A percentile compares a stretch with the other conserved stretches of the same genome.
Evolutionary conservation across 2,797 vertebrate species (phyloP).

Genomic region (Paguma larvata): DNA sequence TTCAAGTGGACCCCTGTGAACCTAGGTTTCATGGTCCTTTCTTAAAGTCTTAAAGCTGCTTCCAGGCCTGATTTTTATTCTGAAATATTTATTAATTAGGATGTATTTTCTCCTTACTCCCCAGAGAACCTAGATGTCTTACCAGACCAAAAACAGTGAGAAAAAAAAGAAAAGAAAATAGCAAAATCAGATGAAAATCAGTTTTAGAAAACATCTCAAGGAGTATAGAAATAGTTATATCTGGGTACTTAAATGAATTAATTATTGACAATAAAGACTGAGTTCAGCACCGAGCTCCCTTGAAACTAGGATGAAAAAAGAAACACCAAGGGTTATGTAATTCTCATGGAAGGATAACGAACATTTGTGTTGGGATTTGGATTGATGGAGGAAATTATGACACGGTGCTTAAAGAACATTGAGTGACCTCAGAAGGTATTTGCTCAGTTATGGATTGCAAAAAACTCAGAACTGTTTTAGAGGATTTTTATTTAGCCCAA

Average conservation of each 20-base stretch:
- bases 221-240: neutral
- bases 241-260: neutral
- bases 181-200: neutral
- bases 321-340: neutral
- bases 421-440: neutral
- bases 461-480: neutral
- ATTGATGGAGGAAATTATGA: neutral
- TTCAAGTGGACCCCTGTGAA: neutral
- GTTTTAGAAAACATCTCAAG: slow-evolving; percentile 25
- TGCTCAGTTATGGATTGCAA: neutral
- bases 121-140: neutral
- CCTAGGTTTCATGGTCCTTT: neutral
- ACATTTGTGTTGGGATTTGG: neutral
- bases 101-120: neutral
- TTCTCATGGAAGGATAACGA: neutral
- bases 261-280: neutral
- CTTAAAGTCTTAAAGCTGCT: neutral
- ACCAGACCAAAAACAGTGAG: neutral
- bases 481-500: neutral
- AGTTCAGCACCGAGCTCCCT: neutral
- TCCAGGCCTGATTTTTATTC: neutral
- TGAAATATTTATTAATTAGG: slow-evolving; percentile 16
- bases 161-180: neutral
- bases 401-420: neutral
- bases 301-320: neutral